Evolutionary conservation across 2,888 invertebrate species (phyloP), one percentile per base, ranked within the genome.

Genomic region (Ceramica pisi): DNA sequence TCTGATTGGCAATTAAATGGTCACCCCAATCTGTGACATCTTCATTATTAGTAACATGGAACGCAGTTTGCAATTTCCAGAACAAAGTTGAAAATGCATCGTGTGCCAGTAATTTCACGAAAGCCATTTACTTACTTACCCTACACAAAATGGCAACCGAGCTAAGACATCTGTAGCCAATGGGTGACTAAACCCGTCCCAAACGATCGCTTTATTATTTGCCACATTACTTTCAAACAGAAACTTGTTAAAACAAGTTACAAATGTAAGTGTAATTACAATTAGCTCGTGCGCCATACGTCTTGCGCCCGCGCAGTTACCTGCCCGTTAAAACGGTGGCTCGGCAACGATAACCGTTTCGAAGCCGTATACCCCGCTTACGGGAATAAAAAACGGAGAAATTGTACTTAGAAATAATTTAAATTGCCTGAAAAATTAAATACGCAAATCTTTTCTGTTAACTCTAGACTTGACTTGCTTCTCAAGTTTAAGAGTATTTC

Each of bases 301-400:
- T 71, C 74, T 50, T 71, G 73, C 68, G 78, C 50, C 3, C 12
- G 71, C 73, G 83, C 85, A 81, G 76, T 85, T 85, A 84, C 61
- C 70, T 71, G 67, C 84, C 75, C 85, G 84, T 85, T 85, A 84
- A 80, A 85, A 85, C 85, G 75, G 81, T 82, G 74, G 55, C 59
- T 61, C 67, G 44, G 65, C 72, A 63, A 73, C 65, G 64, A 83
- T 79, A 82, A 81, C 84, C 65, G 81, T 84, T 82, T 56, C 65
- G 55, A 70, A 68, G 64, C 84, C 50, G 80, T 71, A 71, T 66
- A 68, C 80, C 79, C 63, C 41, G 67, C 23, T 75, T 75, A 81
- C 78, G 72, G 79, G 73, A 76, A 76, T 65, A 62, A 71, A 71
- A 70, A 72, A 84, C 80, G 67, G 78, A 46, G 61, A 67, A 65